Evolutionary conservation across 2,797 vertebrate genomes (phyloP).

Genomic region (Phyllotis vaccarum): DNA sequence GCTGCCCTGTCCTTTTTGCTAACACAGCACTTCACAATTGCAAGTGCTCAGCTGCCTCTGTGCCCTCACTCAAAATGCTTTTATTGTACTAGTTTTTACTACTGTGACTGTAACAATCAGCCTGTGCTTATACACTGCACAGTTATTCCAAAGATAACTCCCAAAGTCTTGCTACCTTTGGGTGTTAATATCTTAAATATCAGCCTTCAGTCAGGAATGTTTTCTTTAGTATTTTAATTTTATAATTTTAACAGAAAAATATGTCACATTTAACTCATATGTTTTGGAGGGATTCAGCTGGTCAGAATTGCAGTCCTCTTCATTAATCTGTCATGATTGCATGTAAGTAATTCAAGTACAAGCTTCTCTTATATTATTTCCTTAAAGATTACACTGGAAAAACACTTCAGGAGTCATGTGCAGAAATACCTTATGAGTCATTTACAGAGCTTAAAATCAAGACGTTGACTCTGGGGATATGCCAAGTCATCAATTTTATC

Average conservation of each 20-base stretch:
- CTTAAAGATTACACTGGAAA: background rate
- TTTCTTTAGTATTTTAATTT: conserved; percentile 39
- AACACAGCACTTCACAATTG: background rate
- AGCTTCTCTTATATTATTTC: background rate
- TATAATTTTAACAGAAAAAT: conserved; percentile 35
- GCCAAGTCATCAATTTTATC: background rate
- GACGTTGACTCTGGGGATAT: background rate
- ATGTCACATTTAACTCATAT: background rate
- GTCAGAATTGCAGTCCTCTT: background rate
- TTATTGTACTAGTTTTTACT: background rate
- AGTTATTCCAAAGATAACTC: background rate
- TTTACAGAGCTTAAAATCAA: background rate
- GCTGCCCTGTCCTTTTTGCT: background rate
- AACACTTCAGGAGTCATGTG: background rate
- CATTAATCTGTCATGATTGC: background rate
- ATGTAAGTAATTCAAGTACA: background rate
- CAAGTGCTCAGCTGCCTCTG: background rate
- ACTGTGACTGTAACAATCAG: background rate
- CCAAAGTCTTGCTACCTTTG: background rate
- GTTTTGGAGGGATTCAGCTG: background rate
- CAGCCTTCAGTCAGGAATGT: background rate
- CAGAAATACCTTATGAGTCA: too few species aligned
- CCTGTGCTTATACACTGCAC: background rate
- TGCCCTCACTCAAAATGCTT: background rate
- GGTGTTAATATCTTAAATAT: conserved; percentile 13